phyloP scores from a whole-genome alignment of 2,888 invertebrate species.

The Norana najaformis region DNA sequence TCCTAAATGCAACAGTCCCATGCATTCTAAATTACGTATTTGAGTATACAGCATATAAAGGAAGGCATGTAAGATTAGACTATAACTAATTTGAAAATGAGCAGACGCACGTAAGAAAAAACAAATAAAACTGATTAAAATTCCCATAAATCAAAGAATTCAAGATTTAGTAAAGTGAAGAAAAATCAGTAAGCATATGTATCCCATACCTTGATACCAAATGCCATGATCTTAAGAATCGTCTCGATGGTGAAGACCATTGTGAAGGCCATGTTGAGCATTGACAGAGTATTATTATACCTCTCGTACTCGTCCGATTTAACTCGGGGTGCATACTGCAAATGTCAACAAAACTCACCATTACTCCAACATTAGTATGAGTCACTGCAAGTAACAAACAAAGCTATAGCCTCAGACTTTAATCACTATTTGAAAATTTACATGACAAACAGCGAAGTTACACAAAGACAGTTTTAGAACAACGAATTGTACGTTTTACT shows the following conservation, averaged over 20 bases:
- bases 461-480: too few relatives aligned
- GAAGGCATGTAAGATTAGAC: too few relatives aligned
- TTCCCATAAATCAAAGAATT: too few relatives aligned
- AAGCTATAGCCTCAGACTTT: background rate
- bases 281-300: slow-evolving; percentile 61
- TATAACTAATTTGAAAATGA: too few relatives aligned
- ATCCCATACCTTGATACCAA: slow-evolving; percentile 87
- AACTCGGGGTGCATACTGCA: slow-evolving; percentile 29
- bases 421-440: background rate
- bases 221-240: slow-evolving; percentile 98
- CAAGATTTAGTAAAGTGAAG: background rate
- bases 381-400: too few relatives aligned
- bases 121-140: too few relatives aligned
- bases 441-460: too few relatives aligned
- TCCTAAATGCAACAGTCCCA: too few relatives aligned
- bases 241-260: slow-evolving; percentile 99
- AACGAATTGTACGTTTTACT: too few relatives aligned
- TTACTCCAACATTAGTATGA: background rate
- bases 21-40: too few relatives aligned
- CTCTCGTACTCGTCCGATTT: slow-evolving; percentile 34
- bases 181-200: background rate
- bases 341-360: background rate
- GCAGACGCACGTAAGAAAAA: too few relatives aligned
- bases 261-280: slow-evolving; percentile 99
- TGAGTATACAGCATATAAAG: too few relatives aligned